These are phyloP conservation scores for Andrena haemorrhoa DNA, from an alignment of 2,888 invertebrate species.

Conservation along the genomic window DNA sequence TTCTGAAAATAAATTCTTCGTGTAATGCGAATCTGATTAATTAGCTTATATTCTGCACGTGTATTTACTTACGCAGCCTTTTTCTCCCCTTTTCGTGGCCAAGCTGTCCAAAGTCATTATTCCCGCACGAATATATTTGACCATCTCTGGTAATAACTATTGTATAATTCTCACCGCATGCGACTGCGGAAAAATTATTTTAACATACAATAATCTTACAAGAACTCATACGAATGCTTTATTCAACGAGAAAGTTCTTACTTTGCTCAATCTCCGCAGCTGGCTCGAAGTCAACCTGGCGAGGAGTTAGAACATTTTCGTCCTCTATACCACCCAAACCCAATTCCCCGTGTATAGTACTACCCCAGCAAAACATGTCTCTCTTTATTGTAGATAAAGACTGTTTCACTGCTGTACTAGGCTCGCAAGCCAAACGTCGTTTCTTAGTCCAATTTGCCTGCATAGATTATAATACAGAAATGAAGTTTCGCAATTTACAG, in stretches of 20 bases:
- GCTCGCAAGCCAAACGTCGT: conserved; percentile 71
- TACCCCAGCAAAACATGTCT: conserved; percentile 91
- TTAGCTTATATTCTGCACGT: background rate
- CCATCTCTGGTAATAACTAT: conserved; percentile 92
- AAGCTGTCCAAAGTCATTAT: conserved; percentile 96
- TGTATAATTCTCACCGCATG: conserved; percentile 94
- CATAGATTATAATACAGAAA: conserved; percentile 23
- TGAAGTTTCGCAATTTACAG: background rate
- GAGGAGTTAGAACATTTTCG: conserved; percentile 87
- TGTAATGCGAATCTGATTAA: background rate
- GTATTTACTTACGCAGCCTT: conserved; percentile 89
- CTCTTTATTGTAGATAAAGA: conserved; percentile 37
- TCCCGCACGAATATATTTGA: conserved; percentile 95
- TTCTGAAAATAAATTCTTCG: conserved; percentile 84
- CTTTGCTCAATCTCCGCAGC: conserved; percentile 83
- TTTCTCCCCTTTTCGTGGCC: conserved; percentile 90
- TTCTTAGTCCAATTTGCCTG: conserved; percentile 78
- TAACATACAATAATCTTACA: background rate
- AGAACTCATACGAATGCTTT: background rate
- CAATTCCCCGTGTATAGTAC: conserved; percentile 91
- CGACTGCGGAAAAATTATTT: conserved; percentile 85
- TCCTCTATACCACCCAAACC: conserved; percentile 92
- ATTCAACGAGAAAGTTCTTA: conserved; percentile 69
- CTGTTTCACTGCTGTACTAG: conserved; percentile 47
- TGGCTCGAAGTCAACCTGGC: conserved; percentile 83